Conservation (phyloP, 2,113 vertebrate genomes). For the Archocentrus centrarchus region DNA sequence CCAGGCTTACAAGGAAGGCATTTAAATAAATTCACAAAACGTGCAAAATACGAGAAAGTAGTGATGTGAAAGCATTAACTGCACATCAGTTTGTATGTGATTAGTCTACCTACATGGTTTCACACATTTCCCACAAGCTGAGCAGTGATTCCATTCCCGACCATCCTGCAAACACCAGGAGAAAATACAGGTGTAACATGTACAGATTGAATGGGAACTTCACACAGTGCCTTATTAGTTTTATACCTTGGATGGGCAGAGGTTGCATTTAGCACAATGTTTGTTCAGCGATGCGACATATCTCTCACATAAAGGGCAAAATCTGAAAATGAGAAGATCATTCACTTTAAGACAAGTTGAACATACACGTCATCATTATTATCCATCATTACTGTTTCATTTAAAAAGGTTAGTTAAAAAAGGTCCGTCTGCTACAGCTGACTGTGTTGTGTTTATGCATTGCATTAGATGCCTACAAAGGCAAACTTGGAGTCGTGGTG, state of each 20-base stretch:
- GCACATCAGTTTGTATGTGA: neutral
- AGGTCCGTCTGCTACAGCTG: too few species aligned
- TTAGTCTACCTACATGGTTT: slow-evolving; percentile 89
- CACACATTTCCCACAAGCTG: slow-evolving; percentile 89
- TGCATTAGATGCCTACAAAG: neutral
- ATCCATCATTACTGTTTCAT: too few species aligned
- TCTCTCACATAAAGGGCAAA: slow-evolving; percentile 87
- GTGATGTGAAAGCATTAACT: neutral
- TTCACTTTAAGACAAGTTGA: neutral
- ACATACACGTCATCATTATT: neutral
- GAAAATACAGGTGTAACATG: neutral
- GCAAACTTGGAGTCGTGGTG: neutral
- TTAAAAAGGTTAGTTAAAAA: too few species aligned
- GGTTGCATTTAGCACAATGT: slow-evolving; percentile 89
- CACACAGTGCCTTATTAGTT: neutral
- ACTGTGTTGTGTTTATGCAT: neutral
- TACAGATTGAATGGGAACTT: neutral
- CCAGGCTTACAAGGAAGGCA: slow-evolving; percentile 84
- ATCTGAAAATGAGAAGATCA: slow-evolving; percentile 73
- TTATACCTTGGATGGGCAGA: slow-evolving; percentile 94
- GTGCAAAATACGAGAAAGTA: neutral
- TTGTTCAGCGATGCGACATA: slow-evolving; percentile 88
- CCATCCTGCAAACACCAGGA: slow-evolving; percentile 85
- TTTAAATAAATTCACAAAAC: neutral
- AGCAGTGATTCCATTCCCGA: slow-evolving; percentile 92